These are phyloP conservation scores for Gymnothorax reevesii DNA, from an alignment of 2,797 vertebrate genomes.

Conservation along the genomic window DNA sequence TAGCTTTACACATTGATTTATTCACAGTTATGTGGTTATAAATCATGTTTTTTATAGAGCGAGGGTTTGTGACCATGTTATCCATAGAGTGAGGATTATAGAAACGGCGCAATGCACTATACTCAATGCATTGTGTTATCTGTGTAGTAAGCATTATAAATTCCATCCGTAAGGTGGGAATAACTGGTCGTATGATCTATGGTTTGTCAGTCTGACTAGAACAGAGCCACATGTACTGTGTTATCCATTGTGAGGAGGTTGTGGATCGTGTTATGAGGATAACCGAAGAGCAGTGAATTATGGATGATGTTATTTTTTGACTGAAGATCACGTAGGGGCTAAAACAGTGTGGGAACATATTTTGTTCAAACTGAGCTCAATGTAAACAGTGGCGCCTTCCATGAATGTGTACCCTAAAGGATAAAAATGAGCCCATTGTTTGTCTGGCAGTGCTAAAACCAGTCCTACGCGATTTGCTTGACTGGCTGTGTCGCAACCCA, in stretches of 20 bases:
- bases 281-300: neutral
- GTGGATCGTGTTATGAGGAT: neutral
- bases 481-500: neutral
- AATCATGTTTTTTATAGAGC: neutral
- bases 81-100: neutral
- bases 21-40: too few species aligned
- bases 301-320: neutral
- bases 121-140: too few species aligned
- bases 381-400: neutral
- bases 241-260: neutral
- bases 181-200: neutral
- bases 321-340: neutral
- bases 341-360: neutral
- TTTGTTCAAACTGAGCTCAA: neutral
- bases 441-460: conserved; percentile 10
- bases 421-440: conserved; percentile 12
- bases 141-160: too few species aligned
- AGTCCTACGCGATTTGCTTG: neutral
- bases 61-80: neutral
- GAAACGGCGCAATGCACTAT: neutral
- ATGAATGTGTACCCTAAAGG: conserved; percentile 4
- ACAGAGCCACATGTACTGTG: neutral
- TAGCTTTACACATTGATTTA: too few species aligned
- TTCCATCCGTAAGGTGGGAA: neutral
- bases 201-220: neutral